Conservation (phyloP, 2,113 vertebrate species). For the Lagopus muta region DNA sequence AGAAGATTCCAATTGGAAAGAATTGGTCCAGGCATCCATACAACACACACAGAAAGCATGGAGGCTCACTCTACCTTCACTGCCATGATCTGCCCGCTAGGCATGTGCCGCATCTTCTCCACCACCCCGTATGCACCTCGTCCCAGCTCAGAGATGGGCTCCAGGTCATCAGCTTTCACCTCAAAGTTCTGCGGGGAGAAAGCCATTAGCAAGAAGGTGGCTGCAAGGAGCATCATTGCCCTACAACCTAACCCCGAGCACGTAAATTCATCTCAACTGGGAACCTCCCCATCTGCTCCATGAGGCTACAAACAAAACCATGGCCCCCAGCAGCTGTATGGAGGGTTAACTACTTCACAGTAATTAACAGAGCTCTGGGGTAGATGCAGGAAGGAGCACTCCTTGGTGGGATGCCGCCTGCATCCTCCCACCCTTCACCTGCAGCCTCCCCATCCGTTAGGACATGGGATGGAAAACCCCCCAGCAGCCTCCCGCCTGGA, state of each 20-base stretch:
- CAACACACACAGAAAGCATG: background rate
- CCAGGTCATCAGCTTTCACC: constrained; percentile 98
- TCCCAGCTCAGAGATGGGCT: constrained; percentile 92
- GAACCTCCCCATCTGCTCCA: background rate
- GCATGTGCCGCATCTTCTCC: constrained; percentile 97
- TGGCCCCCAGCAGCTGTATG: background rate
- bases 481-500: background rate
- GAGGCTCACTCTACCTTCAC: constrained; percentile 87
- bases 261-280: accelerated
- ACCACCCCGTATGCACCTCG: constrained; percentile 97
- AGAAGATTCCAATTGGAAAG: background rate
- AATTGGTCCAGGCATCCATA: background rate
- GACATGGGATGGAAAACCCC: background rate
- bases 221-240: accelerated
- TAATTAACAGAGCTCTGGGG: background rate
- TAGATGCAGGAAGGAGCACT: background rate
- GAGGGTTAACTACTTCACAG: background rate
- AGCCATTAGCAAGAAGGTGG: background rate
- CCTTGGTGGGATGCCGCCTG: background rate
- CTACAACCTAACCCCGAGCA: background rate
- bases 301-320: accelerated
- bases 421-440: background rate
- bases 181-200: constrained; percentile 90
- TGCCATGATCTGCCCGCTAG: constrained; percentile 96
- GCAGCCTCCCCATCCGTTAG: background rate